These are phyloP conservation scores for Rhineura floridana DNA, from an alignment of 2,113 vertebrate species.

Conservation along the genomic window DNA sequence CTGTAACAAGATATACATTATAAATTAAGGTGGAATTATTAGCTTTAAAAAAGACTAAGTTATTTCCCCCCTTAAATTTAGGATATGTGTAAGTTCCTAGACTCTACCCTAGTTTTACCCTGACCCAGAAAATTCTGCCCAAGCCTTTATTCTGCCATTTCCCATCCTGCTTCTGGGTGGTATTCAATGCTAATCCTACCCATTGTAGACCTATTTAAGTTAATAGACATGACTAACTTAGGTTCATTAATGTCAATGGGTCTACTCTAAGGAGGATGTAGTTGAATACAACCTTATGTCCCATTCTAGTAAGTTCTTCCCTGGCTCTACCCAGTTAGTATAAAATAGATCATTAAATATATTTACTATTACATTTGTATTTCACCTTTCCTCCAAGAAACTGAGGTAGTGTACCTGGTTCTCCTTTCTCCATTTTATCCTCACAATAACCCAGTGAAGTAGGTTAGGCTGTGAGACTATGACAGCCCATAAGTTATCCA, in stretches of 20 bases:
- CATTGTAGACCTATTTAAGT: no score
- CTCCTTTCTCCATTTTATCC: neutral
- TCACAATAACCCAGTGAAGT: neutral
- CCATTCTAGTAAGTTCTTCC: neutral
- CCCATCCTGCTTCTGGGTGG: neutral
- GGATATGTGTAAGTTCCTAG: rapidly evolving
- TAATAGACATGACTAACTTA: no score
- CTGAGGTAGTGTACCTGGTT: no score
- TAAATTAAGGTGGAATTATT: neutral
- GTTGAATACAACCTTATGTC: no score
- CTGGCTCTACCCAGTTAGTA: neutral
- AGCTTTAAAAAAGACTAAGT: neutral
- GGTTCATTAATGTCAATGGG: no score
- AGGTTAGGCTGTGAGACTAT: neutral
- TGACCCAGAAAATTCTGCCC: neutral
- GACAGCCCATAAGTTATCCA: no score
- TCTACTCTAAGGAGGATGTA: no score
- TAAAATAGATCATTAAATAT: neutral
- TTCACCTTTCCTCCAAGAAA: no score
- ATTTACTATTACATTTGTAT: no score
- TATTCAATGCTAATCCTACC: no score
- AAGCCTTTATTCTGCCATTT: neutral
- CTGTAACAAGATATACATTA: neutral
- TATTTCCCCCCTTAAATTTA: neutral
- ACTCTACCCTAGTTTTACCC: neutral